Evolutionary conservation across 2,113 vertebrate species (phyloP).

Genomic region (Oreochromis tanganicae): DNA sequence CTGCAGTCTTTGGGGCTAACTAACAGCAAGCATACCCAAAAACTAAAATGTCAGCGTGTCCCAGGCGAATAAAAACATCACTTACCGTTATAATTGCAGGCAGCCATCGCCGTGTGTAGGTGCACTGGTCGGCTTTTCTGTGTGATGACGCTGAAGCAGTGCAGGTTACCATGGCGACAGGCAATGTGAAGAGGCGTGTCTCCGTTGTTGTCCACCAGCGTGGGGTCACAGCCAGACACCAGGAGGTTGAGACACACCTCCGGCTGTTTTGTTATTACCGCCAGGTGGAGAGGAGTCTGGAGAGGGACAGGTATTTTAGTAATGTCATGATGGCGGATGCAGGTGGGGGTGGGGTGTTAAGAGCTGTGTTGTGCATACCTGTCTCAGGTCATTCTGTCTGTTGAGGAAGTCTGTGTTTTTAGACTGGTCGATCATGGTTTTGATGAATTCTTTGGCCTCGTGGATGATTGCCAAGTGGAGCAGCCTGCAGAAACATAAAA

Average conservation of each 20-base stretch:
- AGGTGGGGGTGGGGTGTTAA: neutral
- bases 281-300: conserved; percentile 92
- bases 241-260: conserved; percentile 82
- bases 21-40: neutral
- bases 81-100: conserved; percentile 87
- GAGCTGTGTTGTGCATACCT: conserved; percentile 69
- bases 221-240: conserved; percentile 83
- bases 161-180: conserved; percentile 86
- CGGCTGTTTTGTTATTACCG: conserved; percentile 89
- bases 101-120: conserved; percentile 75
- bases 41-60: neutral
- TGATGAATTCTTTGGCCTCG: conserved; percentile 80
- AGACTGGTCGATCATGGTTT: conserved; percentile 78
- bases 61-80: neutral
- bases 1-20: neutral
- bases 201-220: conserved; percentile 85
- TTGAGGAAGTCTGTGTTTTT: conserved; percentile 82
- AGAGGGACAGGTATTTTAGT: neutral
- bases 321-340: neutral
- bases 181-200: conserved; percentile 92
- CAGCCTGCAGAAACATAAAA: conserved; percentile 69
- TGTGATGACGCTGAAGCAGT: conserved; percentile 82
- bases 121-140: conserved; percentile 74
- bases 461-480: conserved; percentile 95
- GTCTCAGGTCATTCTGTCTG: conserved; percentile 89